These are phyloP conservation scores for Plebejus argus DNA, from an alignment of 2,888 invertebrate genomes.

Conservation along the genomic window DNA sequence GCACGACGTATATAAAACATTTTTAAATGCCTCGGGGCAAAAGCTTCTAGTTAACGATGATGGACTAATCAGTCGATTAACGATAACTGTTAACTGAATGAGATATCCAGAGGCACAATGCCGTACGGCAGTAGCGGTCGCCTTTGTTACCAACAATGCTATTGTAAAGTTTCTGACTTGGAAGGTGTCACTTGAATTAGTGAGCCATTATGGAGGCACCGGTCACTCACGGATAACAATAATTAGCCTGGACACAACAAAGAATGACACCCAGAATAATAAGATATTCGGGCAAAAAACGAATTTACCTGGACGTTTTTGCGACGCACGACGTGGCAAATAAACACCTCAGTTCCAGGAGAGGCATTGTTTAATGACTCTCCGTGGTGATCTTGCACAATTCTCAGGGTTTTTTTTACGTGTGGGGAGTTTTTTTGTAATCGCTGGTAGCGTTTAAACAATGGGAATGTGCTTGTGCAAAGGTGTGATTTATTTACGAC, in stretches of 20 bases:
- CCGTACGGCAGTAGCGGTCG: slow-evolving; percentile 71
- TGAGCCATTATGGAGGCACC: slow-evolving; percentile 74
- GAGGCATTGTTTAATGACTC: slow-evolving; percentile 78
- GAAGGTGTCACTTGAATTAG: slow-evolving; percentile 79
- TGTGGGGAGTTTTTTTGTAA: slow-evolving; percentile 71
- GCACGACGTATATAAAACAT: not conserved
- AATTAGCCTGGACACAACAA: slow-evolving; percentile 76
- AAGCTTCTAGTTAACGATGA: slow-evolving; percentile 10
- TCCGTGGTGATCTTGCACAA: slow-evolving; percentile 80
- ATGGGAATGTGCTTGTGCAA: slow-evolving; percentile 69
- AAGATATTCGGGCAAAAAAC: slow-evolving; percentile 71
- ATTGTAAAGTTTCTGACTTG: slow-evolving; percentile 67
- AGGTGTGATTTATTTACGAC: slow-evolving; percentile 81
- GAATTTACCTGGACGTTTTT: slow-evolving; percentile 73
- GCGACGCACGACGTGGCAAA: slow-evolving; percentile 67
- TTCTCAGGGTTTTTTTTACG: slow-evolving; percentile 63
- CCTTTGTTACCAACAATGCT: slow-evolving; percentile 73
- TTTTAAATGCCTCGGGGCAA: not conserved
- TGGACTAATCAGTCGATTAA: slow-evolving; percentile 42
- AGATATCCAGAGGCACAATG: slow-evolving; percentile 71
- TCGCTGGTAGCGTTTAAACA: slow-evolving; percentile 79
- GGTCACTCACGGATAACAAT: slow-evolving; percentile 79
- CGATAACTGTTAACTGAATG: slow-evolving; percentile 62
- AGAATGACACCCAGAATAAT: slow-evolving; percentile 81
- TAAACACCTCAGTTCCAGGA: slow-evolving; percentile 80